Percentiles rank a stretch among this genome's conserved stretches.
phyloP scores from a whole-genome alignment of 2,797 vertebrate species.

The Pagetopsis macropterus region DNA sequence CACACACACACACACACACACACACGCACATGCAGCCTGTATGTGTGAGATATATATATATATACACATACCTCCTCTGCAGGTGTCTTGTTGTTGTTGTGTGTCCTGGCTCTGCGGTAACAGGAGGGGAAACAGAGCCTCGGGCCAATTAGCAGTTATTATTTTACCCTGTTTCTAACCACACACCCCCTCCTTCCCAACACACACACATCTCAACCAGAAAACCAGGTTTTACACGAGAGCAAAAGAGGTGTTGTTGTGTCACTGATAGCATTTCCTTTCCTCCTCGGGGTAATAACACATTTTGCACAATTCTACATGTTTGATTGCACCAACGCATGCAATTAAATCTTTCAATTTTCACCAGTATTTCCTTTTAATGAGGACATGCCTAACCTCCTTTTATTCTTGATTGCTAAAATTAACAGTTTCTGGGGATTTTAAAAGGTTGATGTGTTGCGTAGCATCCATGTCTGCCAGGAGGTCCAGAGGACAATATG shows the following conservation, averaged over 20 bases:
- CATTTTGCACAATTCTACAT: constrained; percentile 63
- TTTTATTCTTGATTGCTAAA: constrained; percentile 19
- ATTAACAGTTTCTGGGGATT: constrained; percentile 8
- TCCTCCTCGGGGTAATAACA: constrained; percentile 73
- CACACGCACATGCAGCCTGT: constrained; percentile 18
- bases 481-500: constrained; percentile 35
- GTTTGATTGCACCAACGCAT: constrained; percentile 65
- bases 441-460: constrained; percentile 1
- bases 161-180: constrained; percentile 69
- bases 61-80: constrained; percentile 61
- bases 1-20: constrained; percentile 31
- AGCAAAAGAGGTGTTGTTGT: constrained; percentile 67
- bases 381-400: constrained; percentile 48
- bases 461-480: constrained; percentile 33
- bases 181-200: constrained; percentile 26
- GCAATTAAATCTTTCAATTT: constrained; percentile 68
- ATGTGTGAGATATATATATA: no score
- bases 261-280: constrained; percentile 64
- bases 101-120: constrained; percentile 67
- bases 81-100: constrained; percentile 57
- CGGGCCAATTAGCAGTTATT: constrained; percentile 84
- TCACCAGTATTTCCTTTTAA: constrained; percentile 51
- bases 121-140: constrained; percentile 65
- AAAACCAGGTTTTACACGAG: constrained; percentile 24
- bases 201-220: constrained; percentile 35